phyloP scores from a whole-genome alignment of 2,888 invertebrate genomes.

The Erebia epiphron region DNA sequence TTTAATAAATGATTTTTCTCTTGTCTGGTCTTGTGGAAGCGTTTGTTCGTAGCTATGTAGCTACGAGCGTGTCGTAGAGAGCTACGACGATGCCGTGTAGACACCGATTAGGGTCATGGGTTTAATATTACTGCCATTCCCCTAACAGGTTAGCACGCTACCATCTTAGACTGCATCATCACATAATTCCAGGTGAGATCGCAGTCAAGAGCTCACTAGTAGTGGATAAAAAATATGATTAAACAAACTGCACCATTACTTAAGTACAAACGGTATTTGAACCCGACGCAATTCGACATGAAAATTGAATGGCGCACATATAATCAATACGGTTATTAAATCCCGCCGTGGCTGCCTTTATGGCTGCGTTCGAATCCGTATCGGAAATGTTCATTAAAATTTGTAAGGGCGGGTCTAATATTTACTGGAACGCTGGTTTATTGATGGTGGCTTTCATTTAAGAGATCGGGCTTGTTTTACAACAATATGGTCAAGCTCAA shows the following conservation, averaged over 20 bases:
- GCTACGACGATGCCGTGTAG: no score
- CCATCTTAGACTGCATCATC: no score
- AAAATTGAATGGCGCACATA: slow-evolving; percentile 18
- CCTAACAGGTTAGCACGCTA: no score
- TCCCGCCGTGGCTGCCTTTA: slow-evolving; percentile 7
- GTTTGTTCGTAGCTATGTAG: no score
- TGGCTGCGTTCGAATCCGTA: slow-evolving; percentile 21
- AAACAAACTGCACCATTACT: not conserved
- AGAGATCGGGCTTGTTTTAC: not conserved
- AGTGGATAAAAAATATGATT: not conserved
- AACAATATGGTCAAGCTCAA: no score
- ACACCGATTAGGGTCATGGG: no score
- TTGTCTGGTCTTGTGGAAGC: no score
- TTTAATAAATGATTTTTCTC: no score
- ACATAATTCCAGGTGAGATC: no score
- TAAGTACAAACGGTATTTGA: slow-evolving; percentile 1
- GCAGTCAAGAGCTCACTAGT: no score
- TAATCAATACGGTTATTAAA: slow-evolving; percentile 26
- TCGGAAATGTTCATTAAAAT: slow-evolving; percentile 29
- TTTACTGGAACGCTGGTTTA: not conserved
- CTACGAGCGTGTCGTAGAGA: no score
- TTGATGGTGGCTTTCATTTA: not conserved
- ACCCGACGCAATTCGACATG: slow-evolving; percentile 11
- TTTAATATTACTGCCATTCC: no score
- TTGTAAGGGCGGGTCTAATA: slow-evolving; percentile 15